Conservation (phyloP, 2,888 invertebrate species). For the Acrobasis consociella region DNA sequence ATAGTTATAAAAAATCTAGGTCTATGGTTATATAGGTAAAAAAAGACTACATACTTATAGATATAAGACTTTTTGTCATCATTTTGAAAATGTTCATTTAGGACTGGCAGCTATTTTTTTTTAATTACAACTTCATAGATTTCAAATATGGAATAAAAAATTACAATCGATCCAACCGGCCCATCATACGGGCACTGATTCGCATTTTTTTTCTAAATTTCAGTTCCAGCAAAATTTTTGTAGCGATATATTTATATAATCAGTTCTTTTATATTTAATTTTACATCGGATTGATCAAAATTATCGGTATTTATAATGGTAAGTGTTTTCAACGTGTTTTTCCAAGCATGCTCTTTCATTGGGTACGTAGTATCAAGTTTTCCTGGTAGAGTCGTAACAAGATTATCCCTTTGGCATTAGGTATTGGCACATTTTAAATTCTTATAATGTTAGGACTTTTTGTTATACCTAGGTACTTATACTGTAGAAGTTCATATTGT, state of each 20-base stretch:
- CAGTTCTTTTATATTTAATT: constrained; percentile 54
- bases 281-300: constrained; percentile 57
- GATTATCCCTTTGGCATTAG: too few relatives aligned
- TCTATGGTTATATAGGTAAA: too few relatives aligned
- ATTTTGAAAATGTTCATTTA: not conserved
- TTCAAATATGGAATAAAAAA: constrained; percentile 50
- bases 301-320: constrained; percentile 71
- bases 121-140: not conserved
- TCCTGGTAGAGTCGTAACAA: too few relatives aligned
- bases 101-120: not conserved
- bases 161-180: constrained; percentile 61
- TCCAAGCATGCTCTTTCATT: not conserved
- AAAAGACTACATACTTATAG: too few relatives aligned
- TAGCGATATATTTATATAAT: constrained; percentile 57
- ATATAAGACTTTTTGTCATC: not conserved
- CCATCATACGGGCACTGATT: constrained; percentile 65
- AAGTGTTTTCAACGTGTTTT: constrained; percentile 44
- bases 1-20: too few relatives aligned
- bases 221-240: constrained; percentile 67
- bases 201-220: constrained; percentile 75
- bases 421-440: too few relatives aligned
- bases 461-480: too few relatives aligned
- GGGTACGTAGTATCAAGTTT: too few relatives aligned
- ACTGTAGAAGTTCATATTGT: too few relatives aligned
- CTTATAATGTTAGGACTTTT: too few relatives aligned